phyloP scores from a whole-genome alignment of 2,888 invertebrate species.

The Ferrisia virgata region DNA sequence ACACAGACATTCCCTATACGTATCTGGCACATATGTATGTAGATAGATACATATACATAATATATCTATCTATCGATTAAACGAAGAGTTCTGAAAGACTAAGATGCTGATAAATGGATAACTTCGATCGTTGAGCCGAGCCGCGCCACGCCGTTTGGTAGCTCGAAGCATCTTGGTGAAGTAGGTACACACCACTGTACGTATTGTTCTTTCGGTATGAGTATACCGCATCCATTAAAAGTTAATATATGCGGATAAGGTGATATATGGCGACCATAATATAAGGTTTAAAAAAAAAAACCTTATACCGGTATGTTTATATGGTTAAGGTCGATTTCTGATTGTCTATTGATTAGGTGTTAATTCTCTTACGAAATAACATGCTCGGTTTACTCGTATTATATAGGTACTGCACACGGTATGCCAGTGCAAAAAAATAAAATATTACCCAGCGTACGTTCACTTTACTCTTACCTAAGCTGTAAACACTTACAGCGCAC shows the following conservation, averaged over 20 bases:
- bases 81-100: neutral
- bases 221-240: neutral
- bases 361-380: constrained; percentile 11
- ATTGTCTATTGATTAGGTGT: constrained; percentile 15
- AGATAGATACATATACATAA: too few species aligned
- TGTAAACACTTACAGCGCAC: too few species aligned
- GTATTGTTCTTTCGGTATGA: neutral
- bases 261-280: neutral
- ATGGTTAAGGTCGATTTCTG: constrained; percentile 13
- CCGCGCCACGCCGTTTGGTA: neutral
- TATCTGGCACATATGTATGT: too few species aligned
- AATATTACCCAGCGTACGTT: neutral
- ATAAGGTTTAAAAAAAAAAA: neutral
- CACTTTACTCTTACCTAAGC: too few species aligned
- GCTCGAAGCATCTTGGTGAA: neutral
- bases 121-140: neutral
- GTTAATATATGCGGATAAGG: neutral
- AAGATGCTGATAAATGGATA: neutral
- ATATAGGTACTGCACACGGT: neutral
- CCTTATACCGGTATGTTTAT: neutral
- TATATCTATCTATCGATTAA: too few species aligned
- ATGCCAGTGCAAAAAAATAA: neutral
- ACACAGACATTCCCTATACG: too few species aligned
- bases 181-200: too few species aligned
- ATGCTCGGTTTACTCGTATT: neutral